Conservation (phyloP, 2,888 invertebrate species). For the Dryadula phaetusa region DNA sequence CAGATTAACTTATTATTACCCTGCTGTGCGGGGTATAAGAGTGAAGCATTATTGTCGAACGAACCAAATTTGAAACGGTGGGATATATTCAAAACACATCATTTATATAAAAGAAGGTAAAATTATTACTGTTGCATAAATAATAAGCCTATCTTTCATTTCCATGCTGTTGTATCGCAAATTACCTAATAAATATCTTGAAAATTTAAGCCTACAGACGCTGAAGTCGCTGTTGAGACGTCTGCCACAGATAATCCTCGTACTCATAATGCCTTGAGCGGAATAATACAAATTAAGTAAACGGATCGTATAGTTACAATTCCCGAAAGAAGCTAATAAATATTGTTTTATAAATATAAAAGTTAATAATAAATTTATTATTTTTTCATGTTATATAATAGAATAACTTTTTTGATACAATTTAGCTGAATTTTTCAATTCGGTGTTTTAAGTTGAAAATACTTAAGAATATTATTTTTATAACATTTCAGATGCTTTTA, state of each 20-base stretch:
- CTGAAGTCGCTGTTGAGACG: conserved; percentile 59
- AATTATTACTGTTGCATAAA: conserved; percentile 80
- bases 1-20: too few species aligned
- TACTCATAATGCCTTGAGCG: conserved; percentile 58
- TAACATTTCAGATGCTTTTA: background rate
- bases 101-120: background rate
- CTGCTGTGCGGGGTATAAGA: too few species aligned
- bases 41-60: too few species aligned
- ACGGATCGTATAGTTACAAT: conserved; percentile 36
- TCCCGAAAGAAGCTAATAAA: conserved; percentile 29
- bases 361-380: background rate
- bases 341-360: conserved; percentile 5
- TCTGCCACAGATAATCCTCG: conserved; percentile 77
- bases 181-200: conserved; percentile 84
- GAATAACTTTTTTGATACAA: too few species aligned
- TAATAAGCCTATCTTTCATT: conserved; percentile 76
- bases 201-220: conserved; percentile 82
- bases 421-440: too few species aligned
- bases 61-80: too few species aligned
- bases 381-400: too few species aligned
- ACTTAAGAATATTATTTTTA: too few species aligned
- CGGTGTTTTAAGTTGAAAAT: too few species aligned
- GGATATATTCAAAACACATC: too few species aligned
- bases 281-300: conserved; percentile 68
- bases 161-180: conserved; percentile 74